phyloP scores from a whole-genome alignment of 2,888 invertebrate species.

The Biston betularia region DNA sequence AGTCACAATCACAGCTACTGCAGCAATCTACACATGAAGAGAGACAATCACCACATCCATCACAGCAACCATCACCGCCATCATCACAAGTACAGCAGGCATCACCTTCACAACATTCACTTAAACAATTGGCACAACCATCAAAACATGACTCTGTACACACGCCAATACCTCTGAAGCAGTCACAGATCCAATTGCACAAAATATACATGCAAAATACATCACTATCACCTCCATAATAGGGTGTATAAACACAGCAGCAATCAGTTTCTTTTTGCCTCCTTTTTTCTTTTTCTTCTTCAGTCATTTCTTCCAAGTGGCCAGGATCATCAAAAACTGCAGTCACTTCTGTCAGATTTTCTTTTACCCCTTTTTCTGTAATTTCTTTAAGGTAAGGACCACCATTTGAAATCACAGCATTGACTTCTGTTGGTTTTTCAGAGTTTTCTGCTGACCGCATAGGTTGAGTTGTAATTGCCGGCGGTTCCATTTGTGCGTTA shows the following conservation, averaged over 20 bases:
- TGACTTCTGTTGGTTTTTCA: background rate
- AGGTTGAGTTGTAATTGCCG: conserved; percentile 14
- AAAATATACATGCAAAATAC: conserved; percentile 42
- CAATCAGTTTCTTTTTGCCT: conserved; percentile 36
- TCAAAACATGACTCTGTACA: conserved; percentile 54
- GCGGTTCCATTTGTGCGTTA: background rate
- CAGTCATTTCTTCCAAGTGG: conserved; percentile 14
- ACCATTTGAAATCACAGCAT: background rate
- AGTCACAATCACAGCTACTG: conserved; percentile 25
- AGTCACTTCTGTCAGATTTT: conserved; percentile 18
- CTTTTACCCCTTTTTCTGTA: background rate
- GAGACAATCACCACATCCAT: conserved; percentile 12
- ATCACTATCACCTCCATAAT: conserved; percentile 37
- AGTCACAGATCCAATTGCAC: conserved; percentile 46
- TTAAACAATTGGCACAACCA: conserved; percentile 49
- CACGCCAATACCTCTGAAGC: conserved; percentile 45
- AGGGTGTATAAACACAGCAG: conserved; percentile 46
- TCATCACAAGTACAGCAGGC: conserved; percentile 22
- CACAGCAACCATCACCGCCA: conserved; percentile 21
- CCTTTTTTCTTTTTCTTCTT: conserved; percentile 31
- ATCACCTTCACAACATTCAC: conserved; percentile 48
- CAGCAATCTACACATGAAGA: conserved; percentile 35
- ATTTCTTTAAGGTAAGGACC: conserved; percentile 1
- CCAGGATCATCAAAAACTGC: conserved; percentile 19
- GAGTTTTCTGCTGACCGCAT: background rate